A percentile compares a stretch with the other conserved stretches of the same genome.
These are phyloP conservation scores for Drosophila sp. DNA, from an alignment of 1,140 invertebrate genomes.

Conservation along the genomic window DNA sequence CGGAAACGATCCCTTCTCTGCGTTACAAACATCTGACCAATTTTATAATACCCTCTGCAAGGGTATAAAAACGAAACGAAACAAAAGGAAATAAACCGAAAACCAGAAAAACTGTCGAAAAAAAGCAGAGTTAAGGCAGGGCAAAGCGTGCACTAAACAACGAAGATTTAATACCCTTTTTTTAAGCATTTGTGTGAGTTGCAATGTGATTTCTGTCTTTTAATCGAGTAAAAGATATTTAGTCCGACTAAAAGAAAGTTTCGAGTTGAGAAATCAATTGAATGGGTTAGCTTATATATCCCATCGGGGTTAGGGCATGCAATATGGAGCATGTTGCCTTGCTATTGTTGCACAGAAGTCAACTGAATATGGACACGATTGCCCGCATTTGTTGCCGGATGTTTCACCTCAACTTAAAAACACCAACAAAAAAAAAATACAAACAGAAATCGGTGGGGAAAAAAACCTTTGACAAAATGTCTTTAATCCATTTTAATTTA, in stretches of 20 bases:
- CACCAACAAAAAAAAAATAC: neutral
- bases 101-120: conserved; percentile 1
- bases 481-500: neutral
- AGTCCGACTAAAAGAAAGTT: no score
- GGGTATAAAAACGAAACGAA: no score
- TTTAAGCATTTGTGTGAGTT: no score
- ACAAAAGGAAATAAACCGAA: neutral
- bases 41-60: no score
- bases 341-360: conserved; percentile 55
- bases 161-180: no score
- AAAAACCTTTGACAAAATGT: neutral
- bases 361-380: conserved; percentile 59
- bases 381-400: conserved; percentile 41
- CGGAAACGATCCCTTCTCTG: no score
- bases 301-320: neutral
- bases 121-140: neutral
- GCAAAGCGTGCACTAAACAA: no score
- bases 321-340: neutral
- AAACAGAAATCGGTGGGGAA: neutral
- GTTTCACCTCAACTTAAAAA: conserved; percentile 15
- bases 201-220: no score
- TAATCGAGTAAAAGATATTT: no score
- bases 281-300: no score
- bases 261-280: no score
- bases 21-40: no score